Conservation (phyloP, 1,140 invertebrate genomes). For the Apis cerana region DNA sequence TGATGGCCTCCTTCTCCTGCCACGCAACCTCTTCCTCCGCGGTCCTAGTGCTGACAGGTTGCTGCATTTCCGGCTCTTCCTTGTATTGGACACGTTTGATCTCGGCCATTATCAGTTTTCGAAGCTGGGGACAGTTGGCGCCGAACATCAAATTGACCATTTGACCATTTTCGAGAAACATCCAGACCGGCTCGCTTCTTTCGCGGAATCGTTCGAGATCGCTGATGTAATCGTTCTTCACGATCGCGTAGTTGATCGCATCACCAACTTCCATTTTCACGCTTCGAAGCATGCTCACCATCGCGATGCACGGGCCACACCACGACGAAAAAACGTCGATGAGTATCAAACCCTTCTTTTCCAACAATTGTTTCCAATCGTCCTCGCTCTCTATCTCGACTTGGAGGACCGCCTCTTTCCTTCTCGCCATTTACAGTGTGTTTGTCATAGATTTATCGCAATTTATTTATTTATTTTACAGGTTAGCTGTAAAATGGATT, state of each 20-base stretch:
- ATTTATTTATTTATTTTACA: not conserved
- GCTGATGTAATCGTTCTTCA: constrained; percentile 87
- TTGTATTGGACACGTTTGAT: constrained; percentile 80
- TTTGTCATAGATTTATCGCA: not conserved
- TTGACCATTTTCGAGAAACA: constrained; percentile 91
- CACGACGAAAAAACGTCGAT: constrained; percentile 94
- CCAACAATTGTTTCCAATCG: constrained; percentile 90
- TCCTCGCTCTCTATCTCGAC: constrained; percentile 88
- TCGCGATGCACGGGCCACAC: constrained; percentile 92
- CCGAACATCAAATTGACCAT: constrained; percentile 92
- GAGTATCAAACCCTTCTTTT: constrained; percentile 88
- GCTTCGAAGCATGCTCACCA: constrained; percentile 91
- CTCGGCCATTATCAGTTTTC: constrained; percentile 87
- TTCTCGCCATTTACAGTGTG: constrained; percentile 42
- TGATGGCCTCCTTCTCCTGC: constrained; percentile 62
- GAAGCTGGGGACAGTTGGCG: constrained; percentile 89
- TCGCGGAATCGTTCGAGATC: constrained; percentile 89
- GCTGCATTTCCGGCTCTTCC: constrained; percentile 47
- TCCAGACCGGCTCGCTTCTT: constrained; percentile 93
- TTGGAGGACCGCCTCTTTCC: constrained; percentile 86
- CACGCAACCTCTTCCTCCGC: constrained; percentile 55
- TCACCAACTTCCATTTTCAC: constrained; percentile 93
- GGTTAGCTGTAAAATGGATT: no score
- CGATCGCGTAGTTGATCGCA: constrained; percentile 87
- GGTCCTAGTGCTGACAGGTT: constrained; percentile 16